phyloP scores from a whole-genome alignment of 2,888 invertebrate species.

The Ormyrus thymus region DNA sequence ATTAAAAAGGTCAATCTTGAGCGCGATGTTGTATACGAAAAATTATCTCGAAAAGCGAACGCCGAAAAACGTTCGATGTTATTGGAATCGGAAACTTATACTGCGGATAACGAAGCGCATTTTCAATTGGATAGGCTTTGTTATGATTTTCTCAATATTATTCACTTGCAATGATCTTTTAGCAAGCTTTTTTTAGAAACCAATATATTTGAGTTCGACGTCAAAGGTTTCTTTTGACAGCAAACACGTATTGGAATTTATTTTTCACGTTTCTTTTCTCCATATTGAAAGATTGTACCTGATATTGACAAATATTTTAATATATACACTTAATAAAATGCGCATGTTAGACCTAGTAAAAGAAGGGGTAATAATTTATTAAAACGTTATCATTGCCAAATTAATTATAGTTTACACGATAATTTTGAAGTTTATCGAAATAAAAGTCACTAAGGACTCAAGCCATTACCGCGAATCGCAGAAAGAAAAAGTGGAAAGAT shows the following conservation, averaged over 20 bases:
- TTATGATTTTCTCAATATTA: conserved; percentile 9
- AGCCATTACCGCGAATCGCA: too few species aligned
- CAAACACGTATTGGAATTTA: neutral
- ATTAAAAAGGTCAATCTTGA: too few species aligned
- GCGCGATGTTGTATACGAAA: too few species aligned
- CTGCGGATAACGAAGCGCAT: neutral
- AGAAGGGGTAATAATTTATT: neutral
- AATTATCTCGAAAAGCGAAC: too few species aligned
- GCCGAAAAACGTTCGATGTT: neutral
- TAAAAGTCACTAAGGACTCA: neutral
- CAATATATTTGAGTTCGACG: too few species aligned
- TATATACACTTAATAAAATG: neutral
- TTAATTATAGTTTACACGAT: neutral
- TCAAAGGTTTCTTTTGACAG: neutral
- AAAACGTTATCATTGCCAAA: neutral
- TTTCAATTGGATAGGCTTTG: conserved; percentile 14
- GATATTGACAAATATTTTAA: conserved; percentile 38
- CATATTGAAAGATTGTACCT: neutral
- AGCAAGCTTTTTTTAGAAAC: neutral
- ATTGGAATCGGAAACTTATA: neutral
- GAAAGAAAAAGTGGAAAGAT: too few species aligned
- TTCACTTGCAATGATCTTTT: conserved; percentile 1
- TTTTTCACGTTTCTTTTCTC: neutral
- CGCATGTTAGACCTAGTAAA: neutral
- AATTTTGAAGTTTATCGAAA: neutral